A percentile compares a stretch with the other conserved stretches of the same genome.
Conservation (phyloP, 2,888 invertebrate genomes). For the Agonum fuliginosum region DNA sequence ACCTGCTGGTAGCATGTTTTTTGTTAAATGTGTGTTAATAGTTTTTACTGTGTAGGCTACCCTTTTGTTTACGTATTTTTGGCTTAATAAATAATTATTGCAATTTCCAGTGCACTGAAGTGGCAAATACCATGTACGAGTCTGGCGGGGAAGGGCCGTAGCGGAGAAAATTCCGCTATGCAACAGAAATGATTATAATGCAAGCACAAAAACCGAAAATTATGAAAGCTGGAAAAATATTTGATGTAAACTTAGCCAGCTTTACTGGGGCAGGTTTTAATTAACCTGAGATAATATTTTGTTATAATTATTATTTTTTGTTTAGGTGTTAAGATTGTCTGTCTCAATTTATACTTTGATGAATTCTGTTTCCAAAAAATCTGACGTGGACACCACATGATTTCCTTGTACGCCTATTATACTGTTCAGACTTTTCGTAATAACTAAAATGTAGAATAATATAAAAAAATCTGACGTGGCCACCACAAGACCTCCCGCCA, state of each 20-base stretch:
- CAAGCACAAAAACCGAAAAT: constrained; percentile 14
- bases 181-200: constrained; percentile 16
- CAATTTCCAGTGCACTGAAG: neutral
- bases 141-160: constrained; percentile 38
- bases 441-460: too few relatives aligned
- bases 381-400: too few relatives aligned
- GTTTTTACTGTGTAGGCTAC: too few relatives aligned
- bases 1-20: too few relatives aligned
- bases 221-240: constrained; percentile 34
- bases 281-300: neutral
- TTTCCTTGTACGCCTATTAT: too few relatives aligned
- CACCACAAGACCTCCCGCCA: too few relatives aligned
- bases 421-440: too few relatives aligned
- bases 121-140: constrained; percentile 9
- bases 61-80: too few relatives aligned
- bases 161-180: constrained; percentile 8
- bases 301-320: neutral
- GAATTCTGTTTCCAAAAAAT: constrained; percentile 7
- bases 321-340: constrained; percentile 25
- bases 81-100: too few relatives aligned
- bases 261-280: constrained; percentile 22
- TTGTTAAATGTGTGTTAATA: too few relatives aligned
- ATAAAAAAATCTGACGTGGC: too few relatives aligned
- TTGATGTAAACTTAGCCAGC: constrained; percentile 31
- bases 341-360: constrained; percentile 22